Conservation (phyloP, 2,113 vertebrate genomes). For the Pseudopodoces humilis region DNA sequence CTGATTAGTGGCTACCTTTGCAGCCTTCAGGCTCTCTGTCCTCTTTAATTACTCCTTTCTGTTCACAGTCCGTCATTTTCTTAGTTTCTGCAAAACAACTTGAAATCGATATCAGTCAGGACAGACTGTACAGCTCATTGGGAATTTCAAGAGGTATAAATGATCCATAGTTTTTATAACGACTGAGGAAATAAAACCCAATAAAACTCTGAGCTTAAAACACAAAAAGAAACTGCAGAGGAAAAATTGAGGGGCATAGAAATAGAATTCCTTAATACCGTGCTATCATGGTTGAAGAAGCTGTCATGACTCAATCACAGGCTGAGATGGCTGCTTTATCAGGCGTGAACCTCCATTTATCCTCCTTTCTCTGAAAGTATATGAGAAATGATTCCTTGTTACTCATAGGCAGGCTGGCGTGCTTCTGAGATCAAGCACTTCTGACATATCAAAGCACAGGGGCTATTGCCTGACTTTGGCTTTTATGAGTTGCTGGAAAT, state of each 20-base stretch:
- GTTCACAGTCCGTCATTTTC: constrained; percentile 39
- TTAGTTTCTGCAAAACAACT: not conserved
- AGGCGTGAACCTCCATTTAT: constrained; percentile 38
- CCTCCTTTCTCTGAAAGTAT: not conserved
- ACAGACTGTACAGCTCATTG: not conserved
- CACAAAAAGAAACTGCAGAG: not conserved
- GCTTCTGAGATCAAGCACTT: not conserved
- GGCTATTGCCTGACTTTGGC: not conserved
- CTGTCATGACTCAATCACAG: constrained; percentile 17
- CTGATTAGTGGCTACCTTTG: not conserved
- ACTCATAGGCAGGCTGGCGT: not conserved
- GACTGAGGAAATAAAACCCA: not conserved
- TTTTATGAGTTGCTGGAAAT: constrained; percentile 9
- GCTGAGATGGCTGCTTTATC: constrained; percentile 44
- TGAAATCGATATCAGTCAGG: not conserved
- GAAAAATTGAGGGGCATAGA: not conserved
- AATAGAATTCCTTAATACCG: constrained; percentile 22
- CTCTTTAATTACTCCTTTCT: constrained; percentile 53
- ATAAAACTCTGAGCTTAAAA: not conserved
- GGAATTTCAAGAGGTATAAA: constrained; percentile 2
- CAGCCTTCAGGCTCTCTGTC: not conserved
- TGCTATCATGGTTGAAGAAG: constrained; percentile 26
- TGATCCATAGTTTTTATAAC: not conserved
- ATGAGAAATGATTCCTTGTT: constrained; percentile 24
- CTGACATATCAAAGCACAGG: not conserved